A percentile compares a stretch with the other conserved stretches of the same genome.
These are phyloP conservation scores for Danio albolineatus DNA, from an alignment of 2,797 vertebrate species.

Conservation along the genomic window DNA sequence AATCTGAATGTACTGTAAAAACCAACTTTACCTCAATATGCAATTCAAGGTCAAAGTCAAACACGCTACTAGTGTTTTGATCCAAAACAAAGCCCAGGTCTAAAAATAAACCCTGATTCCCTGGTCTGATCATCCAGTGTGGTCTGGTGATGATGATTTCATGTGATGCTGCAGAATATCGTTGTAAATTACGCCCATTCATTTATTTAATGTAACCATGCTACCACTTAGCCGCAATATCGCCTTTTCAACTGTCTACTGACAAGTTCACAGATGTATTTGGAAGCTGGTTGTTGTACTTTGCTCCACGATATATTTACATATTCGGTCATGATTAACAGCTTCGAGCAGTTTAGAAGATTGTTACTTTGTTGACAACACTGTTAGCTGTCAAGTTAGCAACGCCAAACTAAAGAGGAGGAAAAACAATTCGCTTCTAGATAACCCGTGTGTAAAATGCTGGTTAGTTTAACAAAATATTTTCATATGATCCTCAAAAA, in stretches of 20 bases:
- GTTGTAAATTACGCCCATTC: not conserved
- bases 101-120: not conserved
- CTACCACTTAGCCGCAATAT: not conserved
- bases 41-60: not conserved
- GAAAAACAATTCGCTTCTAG: no score
- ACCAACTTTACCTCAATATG: no score
- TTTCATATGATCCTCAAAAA: not conserved
- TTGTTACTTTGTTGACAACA: not conserved
- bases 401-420: not conserved
- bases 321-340: not conserved
- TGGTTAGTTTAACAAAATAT: not conserved
- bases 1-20: no score
- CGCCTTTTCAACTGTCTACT: not conserved
- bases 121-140: not conserved
- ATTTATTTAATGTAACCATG: not conserved
- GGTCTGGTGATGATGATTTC: not conserved
- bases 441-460: not conserved
- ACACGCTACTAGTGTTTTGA: not conserved
- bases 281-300: not conserved
- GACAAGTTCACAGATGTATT: not conserved
- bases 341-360: not conserved
- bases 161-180: not conserved
- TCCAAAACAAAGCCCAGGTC: not conserved
- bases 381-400: slow-evolving; percentile 7
- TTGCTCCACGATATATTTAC: not conserved